Conservation (phyloP, 2,888 invertebrate genomes). For the Brenthis daphne region DNA sequence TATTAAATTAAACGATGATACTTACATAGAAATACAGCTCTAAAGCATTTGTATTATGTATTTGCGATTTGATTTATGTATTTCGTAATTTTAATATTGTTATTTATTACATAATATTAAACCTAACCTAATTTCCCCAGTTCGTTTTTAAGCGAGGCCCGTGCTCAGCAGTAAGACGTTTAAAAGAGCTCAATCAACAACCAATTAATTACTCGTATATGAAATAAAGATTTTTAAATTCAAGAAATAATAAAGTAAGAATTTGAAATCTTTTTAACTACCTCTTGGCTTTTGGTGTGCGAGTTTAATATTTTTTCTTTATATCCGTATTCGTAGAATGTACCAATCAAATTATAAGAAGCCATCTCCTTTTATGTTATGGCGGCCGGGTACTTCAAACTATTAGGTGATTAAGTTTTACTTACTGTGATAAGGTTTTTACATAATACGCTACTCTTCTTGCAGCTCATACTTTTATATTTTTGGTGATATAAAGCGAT, state of each 20-base stretch:
- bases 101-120: too few relatives aligned
- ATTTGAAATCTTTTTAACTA: background rate
- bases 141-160: too few relatives aligned
- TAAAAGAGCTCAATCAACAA: too few relatives aligned
- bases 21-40: too few relatives aligned
- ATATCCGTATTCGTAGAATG: slow-evolving; percentile 13
- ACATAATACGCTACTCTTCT: slow-evolving; percentile 22
- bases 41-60: too few relatives aligned
- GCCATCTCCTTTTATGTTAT: slow-evolving; percentile 34
- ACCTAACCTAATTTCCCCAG: too few relatives aligned
- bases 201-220: too few relatives aligned
- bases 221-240: background rate
- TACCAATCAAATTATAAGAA: slow-evolving; percentile 34
- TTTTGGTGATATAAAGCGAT: slow-evolving; percentile 13
- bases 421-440: slow-evolving; percentile 36
- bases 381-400: slow-evolving; percentile 30
- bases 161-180: too few relatives aligned
- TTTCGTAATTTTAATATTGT: too few relatives aligned
- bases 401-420: slow-evolving; percentile 34
- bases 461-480: slow-evolving; percentile 1
- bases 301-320: slow-evolving; percentile 7
- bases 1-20: too few relatives aligned
- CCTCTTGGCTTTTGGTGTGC: background rate
- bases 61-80: too few relatives aligned
- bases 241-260: background rate